These are phyloP conservation scores for Rissa tridactyla DNA, from an alignment of 2,113 vertebrate genomes.

Conservation along the genomic window DNA sequence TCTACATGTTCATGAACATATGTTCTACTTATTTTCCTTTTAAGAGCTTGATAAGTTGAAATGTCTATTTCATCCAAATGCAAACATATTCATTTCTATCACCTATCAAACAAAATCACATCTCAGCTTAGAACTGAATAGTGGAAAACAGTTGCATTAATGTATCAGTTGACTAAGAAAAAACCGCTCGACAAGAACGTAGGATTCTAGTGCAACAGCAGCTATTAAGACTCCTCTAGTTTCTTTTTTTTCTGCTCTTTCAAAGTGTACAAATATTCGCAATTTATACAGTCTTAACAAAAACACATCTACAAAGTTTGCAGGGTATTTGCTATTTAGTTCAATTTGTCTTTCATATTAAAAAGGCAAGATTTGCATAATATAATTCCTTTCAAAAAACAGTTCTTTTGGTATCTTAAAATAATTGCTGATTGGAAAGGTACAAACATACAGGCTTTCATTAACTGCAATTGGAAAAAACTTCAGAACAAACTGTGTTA, in stretches of 20 bases:
- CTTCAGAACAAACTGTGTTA: not conserved
- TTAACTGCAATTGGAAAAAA: not conserved
- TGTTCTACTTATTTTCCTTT: conserved; percentile 30
- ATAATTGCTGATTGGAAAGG: not conserved
- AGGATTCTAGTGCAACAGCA: conserved; percentile 42
- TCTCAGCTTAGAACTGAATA: conserved; percentile 29
- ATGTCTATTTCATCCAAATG: conserved; percentile 16
- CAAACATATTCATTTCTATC: conserved; percentile 26
- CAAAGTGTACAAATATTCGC: conserved; percentile 7
- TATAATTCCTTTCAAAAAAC: not conserved
- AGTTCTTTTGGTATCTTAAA: conserved; percentile 13
- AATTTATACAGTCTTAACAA: conserved; percentile 34
- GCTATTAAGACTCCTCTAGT: conserved; percentile 50
- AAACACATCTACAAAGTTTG: conserved; percentile 5
- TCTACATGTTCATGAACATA: conserved; percentile 17
- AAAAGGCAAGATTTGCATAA: conserved; percentile 35
- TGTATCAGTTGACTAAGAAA: not conserved
- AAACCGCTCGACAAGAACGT: conserved; percentile 17
- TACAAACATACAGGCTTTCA: not conserved
- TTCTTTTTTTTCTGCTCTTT: not conserved
- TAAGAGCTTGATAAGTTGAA: conserved; percentile 6
- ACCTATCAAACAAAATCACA: conserved; percentile 45
- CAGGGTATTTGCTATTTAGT: conserved; percentile 4
- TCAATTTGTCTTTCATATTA: not conserved
- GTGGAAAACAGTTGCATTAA: conserved; percentile 13